Evolutionary conservation across 23 tunicate genomes (phyloP).

Genomic region (Diplosoma virens): DNA sequence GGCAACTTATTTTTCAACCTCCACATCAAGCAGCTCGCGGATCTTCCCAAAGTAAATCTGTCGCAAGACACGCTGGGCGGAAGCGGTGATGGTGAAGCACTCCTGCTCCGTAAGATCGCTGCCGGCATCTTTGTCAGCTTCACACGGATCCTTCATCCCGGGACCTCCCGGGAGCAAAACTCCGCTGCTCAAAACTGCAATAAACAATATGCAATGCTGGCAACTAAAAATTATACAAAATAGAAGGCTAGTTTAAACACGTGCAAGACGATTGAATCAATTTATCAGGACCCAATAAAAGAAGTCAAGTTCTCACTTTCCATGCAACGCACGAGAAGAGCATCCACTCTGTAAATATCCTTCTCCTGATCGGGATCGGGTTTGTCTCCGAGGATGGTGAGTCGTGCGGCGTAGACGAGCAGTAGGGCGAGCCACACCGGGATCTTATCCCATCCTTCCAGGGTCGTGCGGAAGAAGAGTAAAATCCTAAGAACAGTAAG

Average conservation of each 20-base stretch:
- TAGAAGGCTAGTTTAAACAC: too few species aligned
- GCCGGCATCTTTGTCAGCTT: constrained; percentile 9
- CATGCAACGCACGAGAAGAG: not conserved
- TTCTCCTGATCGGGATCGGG: not conserved
- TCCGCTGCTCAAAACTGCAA: constrained; percentile 30
- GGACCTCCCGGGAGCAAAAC: constrained; percentile 4
- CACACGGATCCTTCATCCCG: constrained; percentile 25
- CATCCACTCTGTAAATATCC: not conserved
- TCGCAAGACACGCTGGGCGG: constrained; percentile 8
- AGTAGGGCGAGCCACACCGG: constrained; percentile 16
- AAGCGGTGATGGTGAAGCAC: not conserved
- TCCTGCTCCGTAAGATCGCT: not conserved
- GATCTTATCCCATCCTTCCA: constrained; percentile 12
- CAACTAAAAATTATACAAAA: too few species aligned
- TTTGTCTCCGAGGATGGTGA: not conserved
- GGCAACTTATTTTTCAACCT: too few species aligned
- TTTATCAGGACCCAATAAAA: too few species aligned
- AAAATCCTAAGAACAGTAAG: constrained; percentile 18
- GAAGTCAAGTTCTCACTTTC: constrained; percentile 36
- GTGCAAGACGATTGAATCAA: too few species aligned
- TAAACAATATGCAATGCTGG: too few species aligned
- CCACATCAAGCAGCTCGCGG: constrained; percentile 6
- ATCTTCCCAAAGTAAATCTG: constrained; percentile 15
- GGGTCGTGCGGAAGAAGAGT: not conserved
- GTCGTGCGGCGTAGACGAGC: not conserved